Conservation (phyloP, 2,797 vertebrate species). For the Coracias cyanogaster region DNA sequence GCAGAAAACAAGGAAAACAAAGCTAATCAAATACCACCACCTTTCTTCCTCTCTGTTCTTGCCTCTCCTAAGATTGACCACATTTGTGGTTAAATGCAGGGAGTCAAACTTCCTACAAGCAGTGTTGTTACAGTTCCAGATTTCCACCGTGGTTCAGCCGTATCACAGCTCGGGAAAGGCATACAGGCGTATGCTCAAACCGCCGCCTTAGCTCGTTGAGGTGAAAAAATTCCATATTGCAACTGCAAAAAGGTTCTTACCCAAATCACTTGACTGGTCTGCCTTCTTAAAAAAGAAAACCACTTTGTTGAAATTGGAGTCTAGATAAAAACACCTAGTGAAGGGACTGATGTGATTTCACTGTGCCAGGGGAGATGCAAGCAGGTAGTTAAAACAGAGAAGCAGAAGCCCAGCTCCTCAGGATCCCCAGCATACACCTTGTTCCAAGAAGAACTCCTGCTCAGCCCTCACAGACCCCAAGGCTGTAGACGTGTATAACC, state of each 20-base stretch:
- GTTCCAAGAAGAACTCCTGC: neutral
- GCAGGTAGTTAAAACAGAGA: neutral
- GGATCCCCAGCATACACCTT: neutral
- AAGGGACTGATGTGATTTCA: neutral
- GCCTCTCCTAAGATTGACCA: slow-evolving; percentile 48
- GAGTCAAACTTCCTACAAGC: slow-evolving; percentile 63
- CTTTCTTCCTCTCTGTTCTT: slow-evolving; percentile 43
- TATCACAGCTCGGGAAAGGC: slow-evolving; percentile 39
- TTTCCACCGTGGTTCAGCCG: slow-evolving; percentile 61
- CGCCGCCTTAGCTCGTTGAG: rapidly evolving
- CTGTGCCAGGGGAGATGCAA: neutral
- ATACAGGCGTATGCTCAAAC: neutral
- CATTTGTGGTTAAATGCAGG: slow-evolving; percentile 66
- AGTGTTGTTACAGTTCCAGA: slow-evolving; percentile 28
- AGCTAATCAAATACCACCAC: slow-evolving; percentile 56
- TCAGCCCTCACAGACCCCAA: neutral
- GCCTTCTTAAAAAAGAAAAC: neutral
- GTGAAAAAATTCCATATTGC: neutral
- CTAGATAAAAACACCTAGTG: neutral
- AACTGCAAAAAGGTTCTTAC: neutral
- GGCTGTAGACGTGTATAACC: neutral
- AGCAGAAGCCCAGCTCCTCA: neutral
- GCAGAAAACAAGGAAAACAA: neutral
- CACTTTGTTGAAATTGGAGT: neutral
- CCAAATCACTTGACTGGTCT: rapidly evolving